These are phyloP conservation scores for Eleginops maclovinus DNA, from an alignment of 2,113 vertebrate genomes.

Conservation along the genomic window DNA sequence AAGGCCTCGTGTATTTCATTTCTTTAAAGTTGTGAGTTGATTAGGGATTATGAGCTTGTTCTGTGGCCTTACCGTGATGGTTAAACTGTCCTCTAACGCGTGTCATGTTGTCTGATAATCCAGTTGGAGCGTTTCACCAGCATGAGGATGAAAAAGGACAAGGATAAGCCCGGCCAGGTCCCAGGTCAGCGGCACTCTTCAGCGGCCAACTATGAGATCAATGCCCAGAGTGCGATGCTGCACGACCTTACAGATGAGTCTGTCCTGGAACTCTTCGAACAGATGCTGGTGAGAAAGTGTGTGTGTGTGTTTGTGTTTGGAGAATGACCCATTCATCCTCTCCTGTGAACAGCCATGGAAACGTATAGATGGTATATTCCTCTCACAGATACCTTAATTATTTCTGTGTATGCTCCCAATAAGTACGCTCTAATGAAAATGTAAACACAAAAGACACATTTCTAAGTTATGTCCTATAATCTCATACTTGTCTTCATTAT, in stretches of 20 bases:
- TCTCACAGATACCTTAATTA: not conserved
- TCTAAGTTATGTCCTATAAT: not conserved
- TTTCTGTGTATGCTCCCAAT: not conserved
- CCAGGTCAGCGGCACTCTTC: conserved; percentile 86
- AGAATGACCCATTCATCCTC: not conserved
- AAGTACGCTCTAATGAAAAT: not conserved
- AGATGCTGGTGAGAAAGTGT: conserved; percentile 90
- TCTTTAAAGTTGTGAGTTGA: conserved; percentile 24
- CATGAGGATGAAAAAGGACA: conserved; percentile 93
- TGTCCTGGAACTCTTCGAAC: conserved; percentile 91
- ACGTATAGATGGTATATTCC: not conserved
- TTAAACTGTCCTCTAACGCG: conserved; percentile 8
- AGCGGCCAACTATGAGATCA: conserved; percentile 84
- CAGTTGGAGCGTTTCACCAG: conserved; percentile 95
- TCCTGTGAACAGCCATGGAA: not conserved
- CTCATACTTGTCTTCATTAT: not conserved
- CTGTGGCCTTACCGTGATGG: not conserved
- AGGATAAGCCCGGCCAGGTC: conserved; percentile 83
- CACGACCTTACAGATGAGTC: conserved; percentile 86
- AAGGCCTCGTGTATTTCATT: not conserved
- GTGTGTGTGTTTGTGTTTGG: not conserved
- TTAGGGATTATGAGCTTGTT: conserved; percentile 18
- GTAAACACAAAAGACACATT: not conserved
- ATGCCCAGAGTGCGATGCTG: conserved; percentile 76
- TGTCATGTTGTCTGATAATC: conserved; percentile 38